A percentile compares a stretch with the other conserved stretches of the same genome.
Evolutionary conservation across 1,140 invertebrate species (phyloP).

Genomic region (Drosophila trapezifrons): DNA sequence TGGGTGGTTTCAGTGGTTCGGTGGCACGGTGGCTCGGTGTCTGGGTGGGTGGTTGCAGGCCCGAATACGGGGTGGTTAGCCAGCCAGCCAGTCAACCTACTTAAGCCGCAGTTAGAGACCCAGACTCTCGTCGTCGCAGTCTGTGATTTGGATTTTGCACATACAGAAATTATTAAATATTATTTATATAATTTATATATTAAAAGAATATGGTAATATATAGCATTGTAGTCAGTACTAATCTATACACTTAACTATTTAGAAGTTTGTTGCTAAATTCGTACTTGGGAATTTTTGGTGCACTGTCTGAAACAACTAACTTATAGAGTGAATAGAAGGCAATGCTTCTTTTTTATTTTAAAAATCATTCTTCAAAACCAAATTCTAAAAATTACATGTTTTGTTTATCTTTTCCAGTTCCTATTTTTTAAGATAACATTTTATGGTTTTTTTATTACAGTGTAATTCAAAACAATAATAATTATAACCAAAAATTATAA

Average conservation of each 20-base stretch:
- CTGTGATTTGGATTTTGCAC: slow-evolving; percentile 2
- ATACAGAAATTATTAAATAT: neutral
- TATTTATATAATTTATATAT: no score
- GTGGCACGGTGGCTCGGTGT: slow-evolving; percentile 9
- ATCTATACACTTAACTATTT: no score
- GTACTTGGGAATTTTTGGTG: no score
- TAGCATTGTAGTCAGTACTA: no score
- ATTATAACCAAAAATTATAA: neutral
- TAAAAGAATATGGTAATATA: no score
- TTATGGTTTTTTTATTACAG: neutral
- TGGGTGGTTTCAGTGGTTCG: slow-evolving; percentile 16
- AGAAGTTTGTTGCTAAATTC: no score
- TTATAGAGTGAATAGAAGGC: no score
- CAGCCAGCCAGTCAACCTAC: slow-evolving; percentile 51
- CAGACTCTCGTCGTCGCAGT: slow-evolving; percentile 26
- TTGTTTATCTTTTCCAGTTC: no score
- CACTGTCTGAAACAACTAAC: no score
- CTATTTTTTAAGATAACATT: neutral
- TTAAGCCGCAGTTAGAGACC: slow-evolving; percentile 52
- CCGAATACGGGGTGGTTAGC: slow-evolving; percentile 43
- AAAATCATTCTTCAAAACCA: neutral
- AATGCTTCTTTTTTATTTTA: neutral
- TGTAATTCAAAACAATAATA: no score
- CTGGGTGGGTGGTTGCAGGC: slow-evolving; percentile 37
- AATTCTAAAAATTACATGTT: no score